Evolutionary conservation across 2,797 vertebrate species (phyloP), one percentile per base, ranked within the genome.

Genomic region (Sebastes itinus): DNA sequence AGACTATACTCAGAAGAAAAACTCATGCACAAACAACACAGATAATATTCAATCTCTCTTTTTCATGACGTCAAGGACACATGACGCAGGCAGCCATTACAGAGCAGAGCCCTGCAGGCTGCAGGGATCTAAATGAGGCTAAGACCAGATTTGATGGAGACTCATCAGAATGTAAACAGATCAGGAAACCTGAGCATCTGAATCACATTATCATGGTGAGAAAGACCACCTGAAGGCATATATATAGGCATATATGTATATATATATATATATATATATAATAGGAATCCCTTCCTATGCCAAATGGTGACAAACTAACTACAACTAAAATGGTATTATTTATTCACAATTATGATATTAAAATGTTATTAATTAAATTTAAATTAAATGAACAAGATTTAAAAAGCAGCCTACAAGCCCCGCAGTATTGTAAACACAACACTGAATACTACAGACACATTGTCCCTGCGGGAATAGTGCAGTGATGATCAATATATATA

Each of bases 61-160:
- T 81, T 60, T 62, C 71, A 58, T 58, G 74, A 82, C 80, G 82
- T 89, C 84, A 90, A 90, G 90, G 90, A 85, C 88, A 88, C 66
- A 25, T 88, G 54, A 78, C 67, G 89, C 68, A 74, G 83, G 85
- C 91, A 86, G 85, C 87, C 85, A 90, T 90, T 85, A 88, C 77
- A 85, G 81, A 88, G 56, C 7, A 10, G 46, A 78, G 68, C 55
- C 66, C 28, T 13, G 35, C 11, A 35, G 68, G 61, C 63, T 74
- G 75, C 68, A 38, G 67, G 75, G 86, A 71, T 77, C 58, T 74
- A 62, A 82, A 75, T 35, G 62, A 80, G 76, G 63, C 71, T 84
- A 65, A 79, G 49, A 70, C 42, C 72, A 56, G 67, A 81, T 66
- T 46, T 22, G 58, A 76, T 52, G 63, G 46, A 78, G 64, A 9